phyloP scores from a whole-genome alignment of 2,113 vertebrate species.

The Tapirus terrestris region DNA sequence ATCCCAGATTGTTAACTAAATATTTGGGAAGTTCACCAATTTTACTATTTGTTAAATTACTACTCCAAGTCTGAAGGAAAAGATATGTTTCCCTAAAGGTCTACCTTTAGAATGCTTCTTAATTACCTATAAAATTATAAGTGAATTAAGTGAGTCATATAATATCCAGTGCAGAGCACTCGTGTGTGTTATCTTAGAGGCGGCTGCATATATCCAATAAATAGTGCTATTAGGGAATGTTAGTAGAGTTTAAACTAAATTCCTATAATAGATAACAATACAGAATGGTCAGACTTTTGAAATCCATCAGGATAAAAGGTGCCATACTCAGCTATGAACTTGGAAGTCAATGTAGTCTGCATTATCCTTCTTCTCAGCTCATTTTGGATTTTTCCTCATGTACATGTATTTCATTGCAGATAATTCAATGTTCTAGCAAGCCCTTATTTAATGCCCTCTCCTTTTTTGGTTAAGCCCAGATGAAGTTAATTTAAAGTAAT shows the following conservation, averaged over 20 bases:
- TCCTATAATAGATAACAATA: background rate
- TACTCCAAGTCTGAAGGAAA: background rate
- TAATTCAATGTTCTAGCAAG: slow-evolving; percentile 5
- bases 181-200: background rate
- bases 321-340: background rate
- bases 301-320: background rate
- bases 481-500: slow-evolving; percentile 50
- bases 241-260: background rate
- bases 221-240: background rate
- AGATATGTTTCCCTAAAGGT: background rate
- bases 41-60: slow-evolving; percentile 20
- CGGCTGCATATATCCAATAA: background rate
- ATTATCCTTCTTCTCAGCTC: background rate
- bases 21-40: background rate
- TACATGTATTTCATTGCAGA: background rate
- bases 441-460: background rate
- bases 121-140: slow-evolving; percentile 26
- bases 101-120: background rate
- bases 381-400: background rate
- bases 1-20: background rate
- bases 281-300: background rate
- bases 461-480: background rate
- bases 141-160: background rate
- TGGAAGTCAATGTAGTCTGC: background rate
- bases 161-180: background rate